These are phyloP conservation scores for Cyclargus thomasi DNA, from an alignment of 1,140 invertebrate species.

Conservation along the genomic window DNA sequence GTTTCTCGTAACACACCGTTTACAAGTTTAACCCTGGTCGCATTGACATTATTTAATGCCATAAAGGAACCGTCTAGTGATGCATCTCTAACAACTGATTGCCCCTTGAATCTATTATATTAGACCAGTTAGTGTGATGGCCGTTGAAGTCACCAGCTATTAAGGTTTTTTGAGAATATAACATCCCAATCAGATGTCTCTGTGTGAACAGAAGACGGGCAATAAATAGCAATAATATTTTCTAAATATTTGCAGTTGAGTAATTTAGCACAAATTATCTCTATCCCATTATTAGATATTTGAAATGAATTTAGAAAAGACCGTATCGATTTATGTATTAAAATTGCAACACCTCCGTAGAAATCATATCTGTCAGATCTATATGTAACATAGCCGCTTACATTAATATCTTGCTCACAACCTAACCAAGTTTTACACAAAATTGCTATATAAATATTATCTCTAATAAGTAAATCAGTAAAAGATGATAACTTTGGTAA, in stretches of 20 bases:
- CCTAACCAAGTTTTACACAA: slow-evolving; percentile 29
- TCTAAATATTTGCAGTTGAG: slow-evolving; percentile 25
- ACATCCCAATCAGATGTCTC: no score
- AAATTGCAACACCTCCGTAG: slow-evolving; percentile 32
- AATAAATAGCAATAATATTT: slow-evolving; percentile 30
- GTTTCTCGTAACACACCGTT: no score
- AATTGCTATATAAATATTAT: slow-evolving; percentile 29
- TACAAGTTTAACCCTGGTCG: no score
- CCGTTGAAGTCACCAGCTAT: no score
- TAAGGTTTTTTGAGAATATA: no score
- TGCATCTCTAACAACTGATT: no score
- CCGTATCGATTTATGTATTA: slow-evolving; percentile 30
- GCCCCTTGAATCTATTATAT: no score
- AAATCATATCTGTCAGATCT: slow-evolving; percentile 26
- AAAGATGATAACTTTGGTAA: slow-evolving; percentile 22
- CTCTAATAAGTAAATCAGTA: slow-evolving; percentile 15
- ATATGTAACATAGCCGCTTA: slow-evolving; percentile 28
- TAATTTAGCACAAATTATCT: slow-evolving; percentile 23
- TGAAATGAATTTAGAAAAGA: background rate
- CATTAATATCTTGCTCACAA: slow-evolving; percentile 12
- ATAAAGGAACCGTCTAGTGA: no score
- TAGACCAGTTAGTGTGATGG: no score
- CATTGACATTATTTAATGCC: no score
- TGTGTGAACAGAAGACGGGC: no score
- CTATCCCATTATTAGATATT: slow-evolving; percentile 23